A percentile compares a stretch with the other conserved stretches of the same genome.
phyloP scores from a whole-genome alignment of 2,113 vertebrate genomes.

The Tragelaphus scriptus region DNA sequence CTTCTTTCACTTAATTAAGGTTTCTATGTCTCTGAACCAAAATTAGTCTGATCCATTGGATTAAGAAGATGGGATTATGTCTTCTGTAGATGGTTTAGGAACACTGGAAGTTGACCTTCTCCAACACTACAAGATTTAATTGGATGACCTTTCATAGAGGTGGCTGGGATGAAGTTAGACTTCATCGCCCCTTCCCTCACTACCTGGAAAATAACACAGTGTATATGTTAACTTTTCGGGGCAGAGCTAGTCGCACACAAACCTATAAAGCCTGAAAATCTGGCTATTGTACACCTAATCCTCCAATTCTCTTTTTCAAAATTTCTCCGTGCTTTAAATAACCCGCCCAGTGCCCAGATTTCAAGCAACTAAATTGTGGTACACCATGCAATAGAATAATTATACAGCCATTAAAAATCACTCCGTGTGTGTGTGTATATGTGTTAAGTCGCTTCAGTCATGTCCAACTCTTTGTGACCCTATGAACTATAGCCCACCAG shows the following conservation, averaged over 20 bases:
- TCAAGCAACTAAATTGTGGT: not conserved
- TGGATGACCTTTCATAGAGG: not conserved
- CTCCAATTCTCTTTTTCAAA: not conserved
- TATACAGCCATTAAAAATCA: not conserved
- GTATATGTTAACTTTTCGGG: accelerated
- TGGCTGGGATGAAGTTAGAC: not conserved
- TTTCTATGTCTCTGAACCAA: not conserved
- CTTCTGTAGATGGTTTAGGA: not conserved
- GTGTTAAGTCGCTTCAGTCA: not conserved
- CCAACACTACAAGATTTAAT: not conserved
- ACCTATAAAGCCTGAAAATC: not conserved
- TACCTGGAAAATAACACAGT: not conserved
- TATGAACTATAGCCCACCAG: not conserved
- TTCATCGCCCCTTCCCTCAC: not conserved
- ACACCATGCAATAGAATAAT: not conserved
- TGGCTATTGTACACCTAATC: not conserved
- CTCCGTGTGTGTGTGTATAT: accelerated
- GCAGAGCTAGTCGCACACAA: not conserved
- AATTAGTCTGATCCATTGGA: not conserved
- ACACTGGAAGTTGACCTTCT: not conserved
- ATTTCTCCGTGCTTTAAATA: not conserved
- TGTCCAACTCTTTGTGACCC: not conserved
- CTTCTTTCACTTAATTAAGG: not conserved
- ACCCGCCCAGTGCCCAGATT: not conserved
- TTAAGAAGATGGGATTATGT: not conserved